phyloP scores from a whole-genome alignment of 2,888 invertebrate genomes.

The Chymomyza fuscimana region DNA sequence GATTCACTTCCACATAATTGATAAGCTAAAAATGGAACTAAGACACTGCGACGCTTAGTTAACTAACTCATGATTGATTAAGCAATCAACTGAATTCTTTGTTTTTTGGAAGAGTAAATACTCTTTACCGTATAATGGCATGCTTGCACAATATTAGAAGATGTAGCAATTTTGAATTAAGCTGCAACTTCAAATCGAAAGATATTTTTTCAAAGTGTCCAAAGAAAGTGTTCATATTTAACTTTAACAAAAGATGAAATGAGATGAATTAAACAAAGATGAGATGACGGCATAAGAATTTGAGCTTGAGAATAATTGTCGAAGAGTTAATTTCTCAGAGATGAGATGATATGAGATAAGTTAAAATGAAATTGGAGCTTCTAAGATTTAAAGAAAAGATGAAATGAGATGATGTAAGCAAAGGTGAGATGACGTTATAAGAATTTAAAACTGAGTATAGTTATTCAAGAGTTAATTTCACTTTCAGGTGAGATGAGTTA shows the following conservation, averaged over 20 bases:
- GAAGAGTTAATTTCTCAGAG: too few species aligned
- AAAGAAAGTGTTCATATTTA: too few species aligned
- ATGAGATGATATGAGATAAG: background rate
- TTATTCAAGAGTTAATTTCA: too few species aligned
- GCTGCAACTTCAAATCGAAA: too few species aligned
- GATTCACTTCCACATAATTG: background rate
- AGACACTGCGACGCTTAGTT: background rate
- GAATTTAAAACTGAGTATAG: too few species aligned
- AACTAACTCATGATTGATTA: background rate
- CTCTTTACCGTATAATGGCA: background rate
- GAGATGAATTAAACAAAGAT: background rate
- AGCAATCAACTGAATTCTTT: background rate
- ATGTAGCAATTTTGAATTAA: too few species aligned
- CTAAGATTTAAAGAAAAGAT: background rate
- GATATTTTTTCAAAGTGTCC: too few species aligned
- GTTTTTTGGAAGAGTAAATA: background rate
- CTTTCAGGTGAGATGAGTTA: too few species aligned
- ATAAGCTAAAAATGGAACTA: background rate
- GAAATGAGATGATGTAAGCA: background rate
- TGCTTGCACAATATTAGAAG: too few species aligned
- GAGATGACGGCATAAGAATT: background rate
- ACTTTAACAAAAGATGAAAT: background rate
- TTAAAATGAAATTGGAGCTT: too few species aligned
- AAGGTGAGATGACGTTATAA: too few species aligned
- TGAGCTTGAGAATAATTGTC: too few species aligned